phyloP scores from a whole-genome alignment of 1,140 invertebrate genomes.

The Copidosoma floridanum region DNA sequence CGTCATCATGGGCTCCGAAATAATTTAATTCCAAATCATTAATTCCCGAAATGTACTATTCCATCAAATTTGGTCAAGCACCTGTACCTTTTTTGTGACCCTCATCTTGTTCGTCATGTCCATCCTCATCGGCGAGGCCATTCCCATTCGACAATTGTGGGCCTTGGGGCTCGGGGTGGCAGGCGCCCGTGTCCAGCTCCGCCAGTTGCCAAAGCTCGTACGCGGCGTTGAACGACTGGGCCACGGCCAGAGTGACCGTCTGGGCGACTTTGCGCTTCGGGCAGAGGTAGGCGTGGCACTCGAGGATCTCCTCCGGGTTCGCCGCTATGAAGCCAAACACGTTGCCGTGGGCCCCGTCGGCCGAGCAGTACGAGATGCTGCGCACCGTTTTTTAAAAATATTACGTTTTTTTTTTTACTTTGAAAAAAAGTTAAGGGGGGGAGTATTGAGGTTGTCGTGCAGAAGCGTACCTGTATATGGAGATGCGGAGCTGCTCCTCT shows the following conservation, averaged over 20 bases:
- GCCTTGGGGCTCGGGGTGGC: slow-evolving; percentile 40
- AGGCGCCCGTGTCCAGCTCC: slow-evolving; percentile 44
- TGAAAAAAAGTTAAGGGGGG: background rate
- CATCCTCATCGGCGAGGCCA: slow-evolving; percentile 23
- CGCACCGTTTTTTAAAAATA: no score
- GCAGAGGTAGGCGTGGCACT: slow-evolving; percentile 85
- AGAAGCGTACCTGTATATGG: slow-evolving; percentile 71
- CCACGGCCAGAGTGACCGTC: slow-evolving; percentile 77
- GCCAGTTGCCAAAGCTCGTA: slow-evolving; percentile 69
- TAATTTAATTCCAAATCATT: no score
- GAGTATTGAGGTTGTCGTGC: background rate
- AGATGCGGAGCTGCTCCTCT: slow-evolving; percentile 72
- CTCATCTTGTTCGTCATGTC: no score
- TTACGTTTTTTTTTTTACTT: background rate
- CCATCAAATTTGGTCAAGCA: no score
- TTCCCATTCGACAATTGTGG: no score
- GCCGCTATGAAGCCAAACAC: slow-evolving; percentile 85
- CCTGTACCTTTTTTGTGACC: no score
- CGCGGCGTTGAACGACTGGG: slow-evolving; percentile 80
- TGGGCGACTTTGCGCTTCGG: slow-evolving; percentile 79
- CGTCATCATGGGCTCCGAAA: no score
- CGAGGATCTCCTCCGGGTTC: slow-evolving; percentile 73
- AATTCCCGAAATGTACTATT: no score
- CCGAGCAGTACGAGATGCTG: slow-evolving; percentile 88
- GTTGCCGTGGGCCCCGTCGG: slow-evolving; percentile 77